Evolutionary conservation across 2,113 vertebrate genomes (phyloP).

Genomic region (Herpetotheres cachinnans): DNA sequence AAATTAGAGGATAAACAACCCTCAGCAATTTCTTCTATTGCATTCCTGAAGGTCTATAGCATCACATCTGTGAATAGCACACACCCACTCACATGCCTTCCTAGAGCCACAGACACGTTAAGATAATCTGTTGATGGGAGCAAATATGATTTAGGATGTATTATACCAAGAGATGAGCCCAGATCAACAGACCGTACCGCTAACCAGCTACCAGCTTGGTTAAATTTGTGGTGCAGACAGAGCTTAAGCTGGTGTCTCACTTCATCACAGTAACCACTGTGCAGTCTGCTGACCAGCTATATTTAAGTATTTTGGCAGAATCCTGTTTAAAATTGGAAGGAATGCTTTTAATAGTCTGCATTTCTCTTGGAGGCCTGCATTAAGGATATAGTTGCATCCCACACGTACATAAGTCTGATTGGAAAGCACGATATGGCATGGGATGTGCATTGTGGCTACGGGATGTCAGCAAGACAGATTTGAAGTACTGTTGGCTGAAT

Average conservation of each 20-base stretch:
- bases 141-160: neutral
- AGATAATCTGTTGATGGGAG: neutral
- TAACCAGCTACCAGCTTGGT: neutral
- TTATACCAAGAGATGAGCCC: neutral
- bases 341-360: conserved; percentile 17
- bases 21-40: neutral
- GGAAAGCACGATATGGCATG: neutral
- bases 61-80: neutral
- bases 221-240: neutral
- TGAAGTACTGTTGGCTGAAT: neutral
- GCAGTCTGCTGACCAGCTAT: conserved; percentile 11
- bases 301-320: conserved; percentile 27
- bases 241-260: neutral
- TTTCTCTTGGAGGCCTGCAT: conserved; percentile 1
- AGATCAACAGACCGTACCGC: neutral
- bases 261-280: neutral
- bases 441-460: neutral
- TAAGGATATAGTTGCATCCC: neutral
- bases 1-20: neutral
- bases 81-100: neutral
- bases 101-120: neutral
- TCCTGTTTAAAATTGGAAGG: neutral
- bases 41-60: neutral
- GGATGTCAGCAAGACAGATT: neutral
- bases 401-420: neutral